A percentile compares a stretch with the other conserved stretches of the same genome.
Evolutionary conservation across 1,140 invertebrate genomes (phyloP).

Genomic region (Holotrichia oblita): DNA sequence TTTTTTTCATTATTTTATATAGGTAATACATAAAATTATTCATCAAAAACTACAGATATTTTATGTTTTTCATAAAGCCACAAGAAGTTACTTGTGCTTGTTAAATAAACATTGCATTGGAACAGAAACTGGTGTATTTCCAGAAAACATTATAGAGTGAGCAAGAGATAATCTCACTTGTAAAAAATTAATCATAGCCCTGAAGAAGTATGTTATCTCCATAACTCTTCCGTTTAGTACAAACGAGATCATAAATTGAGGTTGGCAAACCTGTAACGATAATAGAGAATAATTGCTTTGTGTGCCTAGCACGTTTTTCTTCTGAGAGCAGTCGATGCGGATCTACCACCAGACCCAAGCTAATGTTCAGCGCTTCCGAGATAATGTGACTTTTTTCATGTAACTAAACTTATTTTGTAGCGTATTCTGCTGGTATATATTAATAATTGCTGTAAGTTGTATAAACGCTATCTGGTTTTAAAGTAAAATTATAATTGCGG

Average conservation of each 20-base stretch:
- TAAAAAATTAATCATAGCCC: conserved; percentile 31
- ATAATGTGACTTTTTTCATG: conserved; percentile 6
- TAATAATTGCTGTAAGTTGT: too few species aligned
- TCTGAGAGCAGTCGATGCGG: not conserved
- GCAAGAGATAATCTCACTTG: conserved; percentile 12
- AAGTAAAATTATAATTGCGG: too few species aligned
- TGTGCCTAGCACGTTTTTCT: conserved; percentile 6
- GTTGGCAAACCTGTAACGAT: conserved; percentile 32
- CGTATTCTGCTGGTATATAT: not conserved
- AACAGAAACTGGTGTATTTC: too few species aligned
- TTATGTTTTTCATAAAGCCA: too few species aligned
- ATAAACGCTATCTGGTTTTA: too few species aligned
- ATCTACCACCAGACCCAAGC: not conserved
- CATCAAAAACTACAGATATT: too few species aligned
- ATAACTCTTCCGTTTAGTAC: not conserved
- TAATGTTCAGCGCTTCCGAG: not conserved
- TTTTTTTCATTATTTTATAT: too few species aligned
- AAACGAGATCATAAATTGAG: conserved; percentile 26
- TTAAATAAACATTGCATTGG: too few species aligned
- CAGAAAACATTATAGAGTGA: too few species aligned
- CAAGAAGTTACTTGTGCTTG: too few species aligned
- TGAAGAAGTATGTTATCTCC: not conserved
- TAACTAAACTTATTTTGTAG: not conserved
- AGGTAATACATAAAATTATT: too few species aligned
- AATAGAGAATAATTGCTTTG: conserved; percentile 26